These are phyloP conservation scores for Lontra canadensis DNA, from an alignment of 2,113 vertebrate species.

Conservation along the genomic window DNA sequence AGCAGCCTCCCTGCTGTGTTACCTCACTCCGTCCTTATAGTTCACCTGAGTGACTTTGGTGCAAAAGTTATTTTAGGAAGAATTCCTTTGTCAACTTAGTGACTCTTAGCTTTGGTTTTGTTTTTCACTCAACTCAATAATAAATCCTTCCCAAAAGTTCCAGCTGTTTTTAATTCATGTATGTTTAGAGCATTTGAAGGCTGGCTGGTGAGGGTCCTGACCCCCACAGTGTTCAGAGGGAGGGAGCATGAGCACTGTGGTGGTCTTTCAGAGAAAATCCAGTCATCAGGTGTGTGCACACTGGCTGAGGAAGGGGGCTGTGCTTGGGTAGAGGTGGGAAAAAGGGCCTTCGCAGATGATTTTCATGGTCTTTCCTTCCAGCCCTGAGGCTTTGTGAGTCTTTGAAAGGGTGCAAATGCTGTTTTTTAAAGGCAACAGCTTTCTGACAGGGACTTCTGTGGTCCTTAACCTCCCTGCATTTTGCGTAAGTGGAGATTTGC, in stretches of 20 bases:
- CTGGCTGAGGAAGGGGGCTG: neutral
- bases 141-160: neutral
- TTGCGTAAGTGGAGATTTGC: neutral
- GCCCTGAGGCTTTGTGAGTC: neutral
- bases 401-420: neutral
- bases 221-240: neutral
- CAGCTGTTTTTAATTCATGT: neutral
- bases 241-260: neutral
- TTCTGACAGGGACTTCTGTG: neutral
- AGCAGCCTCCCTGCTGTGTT: neutral
- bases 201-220: neutral
- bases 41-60: neutral
- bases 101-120: neutral
- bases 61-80: slow-evolving; percentile 13
- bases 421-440: neutral
- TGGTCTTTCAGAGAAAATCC: neutral
- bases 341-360: neutral
- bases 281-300: neutral
- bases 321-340: neutral
- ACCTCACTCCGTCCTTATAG: neutral
- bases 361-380: neutral
- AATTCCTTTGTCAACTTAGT: neutral
- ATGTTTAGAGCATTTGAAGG: neutral
- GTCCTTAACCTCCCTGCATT: neutral
- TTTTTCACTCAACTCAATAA: neutral